A percentile compares a stretch with the other conserved stretches of the same genome.
Evolutionary conservation across 1,140 invertebrate species (phyloP).

Genomic region (Drosophila kohkoa): DNA sequence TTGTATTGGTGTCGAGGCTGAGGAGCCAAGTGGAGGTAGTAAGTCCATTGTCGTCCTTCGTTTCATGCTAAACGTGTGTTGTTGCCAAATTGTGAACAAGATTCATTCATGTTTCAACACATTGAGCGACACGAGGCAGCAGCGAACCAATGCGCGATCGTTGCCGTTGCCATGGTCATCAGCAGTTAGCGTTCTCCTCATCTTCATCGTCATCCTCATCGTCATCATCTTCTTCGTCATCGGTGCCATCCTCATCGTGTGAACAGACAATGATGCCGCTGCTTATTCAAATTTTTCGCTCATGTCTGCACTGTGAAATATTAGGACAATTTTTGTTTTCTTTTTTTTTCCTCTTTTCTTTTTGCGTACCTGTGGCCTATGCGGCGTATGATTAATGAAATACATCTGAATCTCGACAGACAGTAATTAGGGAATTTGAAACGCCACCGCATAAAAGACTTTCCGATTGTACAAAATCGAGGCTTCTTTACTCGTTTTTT

Average conservation of each 20-base stretch:
- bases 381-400: constrained; percentile 68
- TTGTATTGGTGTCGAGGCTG: constrained; percentile 7
- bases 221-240: not conserved
- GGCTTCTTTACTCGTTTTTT: no score
- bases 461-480: not conserved
- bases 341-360: no score
- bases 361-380: constrained; percentile 16
- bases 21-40: not conserved
- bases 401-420: constrained; percentile 42
- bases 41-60: constrained; percentile 76
- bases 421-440: constrained; percentile 68
- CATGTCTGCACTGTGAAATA: constrained; percentile 25
- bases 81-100: constrained; percentile 83
- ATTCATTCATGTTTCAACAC: constrained; percentile 83
- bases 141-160: not conserved
- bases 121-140: constrained; percentile 70
- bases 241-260: constrained; percentile 45
- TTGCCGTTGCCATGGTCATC: constrained; percentile 36
- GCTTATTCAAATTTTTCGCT: constrained; percentile 31
- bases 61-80: constrained; percentile 82
- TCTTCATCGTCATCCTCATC: constrained; percentile 14
- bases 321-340: constrained; percentile 25
- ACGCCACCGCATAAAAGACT: constrained; percentile 30
- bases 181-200: constrained; percentile 24
- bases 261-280: constrained; percentile 62